phyloP scores from a whole-genome alignment of 2,888 invertebrate species.

The Sceliomorpha sp. region DNA sequence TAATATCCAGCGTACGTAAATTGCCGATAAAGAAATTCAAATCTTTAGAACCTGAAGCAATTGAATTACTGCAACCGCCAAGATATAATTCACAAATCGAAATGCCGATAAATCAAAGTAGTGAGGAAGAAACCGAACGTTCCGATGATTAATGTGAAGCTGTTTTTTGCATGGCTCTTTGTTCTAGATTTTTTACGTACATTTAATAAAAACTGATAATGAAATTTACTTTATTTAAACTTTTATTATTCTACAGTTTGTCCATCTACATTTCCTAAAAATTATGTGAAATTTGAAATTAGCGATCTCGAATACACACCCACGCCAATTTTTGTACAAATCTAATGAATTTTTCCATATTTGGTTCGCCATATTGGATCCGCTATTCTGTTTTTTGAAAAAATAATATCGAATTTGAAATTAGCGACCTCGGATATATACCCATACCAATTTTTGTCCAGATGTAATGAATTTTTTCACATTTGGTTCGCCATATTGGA shows the following conservation, averaged over 20 bases:
- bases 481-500: too few species aligned
- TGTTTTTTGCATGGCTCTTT: too few species aligned
- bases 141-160: too few species aligned
- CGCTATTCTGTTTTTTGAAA: too few species aligned
- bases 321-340: conserved; percentile 9
- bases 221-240: conserved; percentile 10
- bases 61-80: neutral
- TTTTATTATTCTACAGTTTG: conserved; percentile 15
- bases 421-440: too few species aligned
- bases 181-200: too few species aligned
- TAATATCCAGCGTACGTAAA: neutral
- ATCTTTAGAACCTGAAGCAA: neutral
- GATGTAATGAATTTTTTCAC: too few species aligned
- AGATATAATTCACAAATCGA: neutral
- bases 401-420: too few species aligned
- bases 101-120: neutral
- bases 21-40: neutral
- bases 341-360: conserved; percentile 17
- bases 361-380: conserved; percentile 23
- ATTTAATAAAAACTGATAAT: conserved; percentile 17
- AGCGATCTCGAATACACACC: conserved; percentile 16
- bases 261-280: conserved; percentile 15
- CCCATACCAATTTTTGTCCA: too few species aligned
- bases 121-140: neutral
- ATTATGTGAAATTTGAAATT: conserved; percentile 13